phyloP scores from a whole-genome alignment of 2,113 vertebrate species.

The Jaculus jaculus region DNA sequence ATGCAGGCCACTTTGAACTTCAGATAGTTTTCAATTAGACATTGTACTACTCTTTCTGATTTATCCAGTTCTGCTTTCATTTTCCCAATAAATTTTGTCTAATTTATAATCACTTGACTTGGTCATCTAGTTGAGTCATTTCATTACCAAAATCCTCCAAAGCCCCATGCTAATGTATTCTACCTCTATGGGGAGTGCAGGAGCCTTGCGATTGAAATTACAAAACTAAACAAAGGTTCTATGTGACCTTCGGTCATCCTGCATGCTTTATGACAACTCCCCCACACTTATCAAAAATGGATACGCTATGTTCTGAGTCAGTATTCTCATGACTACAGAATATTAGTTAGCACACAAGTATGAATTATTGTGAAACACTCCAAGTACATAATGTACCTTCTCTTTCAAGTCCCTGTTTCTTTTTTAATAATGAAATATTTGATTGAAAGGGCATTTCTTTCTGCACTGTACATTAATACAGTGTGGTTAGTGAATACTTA shows the following conservation, averaged over 20 bases:
- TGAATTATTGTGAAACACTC: conserved; percentile 3
- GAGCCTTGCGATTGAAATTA: neutral
- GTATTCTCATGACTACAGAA: neutral
- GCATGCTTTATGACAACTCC: conserved; percentile 21
- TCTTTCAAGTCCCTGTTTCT: conserved; percentile 2
- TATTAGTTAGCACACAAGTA: neutral
- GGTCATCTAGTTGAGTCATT: conserved; percentile 45
- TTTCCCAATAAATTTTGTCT: neutral
- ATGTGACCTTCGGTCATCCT: neutral
- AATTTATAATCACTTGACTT: conserved; percentile 45
- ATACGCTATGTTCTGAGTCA: conserved; percentile 12
- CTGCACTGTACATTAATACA: neutral
- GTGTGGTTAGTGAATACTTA: neutral
- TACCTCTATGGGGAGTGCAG: neutral
- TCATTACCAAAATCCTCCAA: neutral
- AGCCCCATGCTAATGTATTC: neutral
- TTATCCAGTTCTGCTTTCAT: conserved; percentile 33
- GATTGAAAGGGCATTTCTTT: conserved; percentile 8
- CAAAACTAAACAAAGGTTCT: neutral
- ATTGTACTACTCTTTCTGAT: neutral
- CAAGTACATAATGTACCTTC: conserved; percentile 35
- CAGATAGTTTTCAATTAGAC: conserved; percentile 42
- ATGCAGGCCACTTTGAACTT: conserved; percentile 26
- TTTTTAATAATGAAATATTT: conserved; percentile 26
- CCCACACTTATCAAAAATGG: neutral